Conservation (phyloP, 2,888 invertebrate species). For the Hipparchia semele region DNA sequence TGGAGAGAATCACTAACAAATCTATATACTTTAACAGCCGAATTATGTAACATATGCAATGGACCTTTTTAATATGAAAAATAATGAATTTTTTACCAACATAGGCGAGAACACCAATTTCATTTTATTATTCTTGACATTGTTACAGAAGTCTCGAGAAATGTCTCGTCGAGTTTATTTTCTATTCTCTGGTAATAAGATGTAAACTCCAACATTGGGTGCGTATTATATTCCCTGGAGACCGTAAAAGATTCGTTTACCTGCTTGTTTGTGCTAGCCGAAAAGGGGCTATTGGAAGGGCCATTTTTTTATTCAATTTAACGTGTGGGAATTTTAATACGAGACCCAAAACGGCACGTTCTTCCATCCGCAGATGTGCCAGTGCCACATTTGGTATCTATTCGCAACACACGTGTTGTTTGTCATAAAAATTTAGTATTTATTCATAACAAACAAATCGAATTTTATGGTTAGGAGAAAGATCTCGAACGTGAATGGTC, state of each 20-base stretch:
- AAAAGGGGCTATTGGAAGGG: constrained; percentile 71
- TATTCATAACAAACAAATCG: not conserved
- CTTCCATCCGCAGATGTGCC: constrained; percentile 73
- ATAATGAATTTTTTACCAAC: constrained; percentile 21
- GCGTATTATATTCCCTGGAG: constrained; percentile 72
- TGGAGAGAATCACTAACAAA: no score
- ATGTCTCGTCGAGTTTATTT: constrained; percentile 31
- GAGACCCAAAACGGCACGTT: constrained; percentile 76
- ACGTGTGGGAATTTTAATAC: constrained; percentile 82
- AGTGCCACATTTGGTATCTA: constrained; percentile 68
- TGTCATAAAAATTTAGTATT: constrained; percentile 25
- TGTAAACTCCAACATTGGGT: constrained; percentile 67
- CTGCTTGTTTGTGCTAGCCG: constrained; percentile 80
- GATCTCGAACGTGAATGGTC: not conserved
- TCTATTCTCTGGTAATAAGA: constrained; percentile 62
- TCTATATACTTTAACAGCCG: no score
- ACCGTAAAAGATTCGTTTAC: constrained; percentile 79
- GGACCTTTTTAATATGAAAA: constrained; percentile 6
- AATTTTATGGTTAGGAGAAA: constrained; percentile 3
- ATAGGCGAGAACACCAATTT: constrained; percentile 16
- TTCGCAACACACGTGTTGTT: constrained; percentile 72
- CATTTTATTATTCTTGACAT: constrained; percentile 26
- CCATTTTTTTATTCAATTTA: constrained; percentile 79
- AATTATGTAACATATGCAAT: no score
- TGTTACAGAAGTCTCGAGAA: constrained; percentile 28